Percentiles rank a stretch among this genome's conserved stretches.
Conservation (phyloP, 1,140 invertebrate species). For the Parasteatoda tepidariorum region DNA sequence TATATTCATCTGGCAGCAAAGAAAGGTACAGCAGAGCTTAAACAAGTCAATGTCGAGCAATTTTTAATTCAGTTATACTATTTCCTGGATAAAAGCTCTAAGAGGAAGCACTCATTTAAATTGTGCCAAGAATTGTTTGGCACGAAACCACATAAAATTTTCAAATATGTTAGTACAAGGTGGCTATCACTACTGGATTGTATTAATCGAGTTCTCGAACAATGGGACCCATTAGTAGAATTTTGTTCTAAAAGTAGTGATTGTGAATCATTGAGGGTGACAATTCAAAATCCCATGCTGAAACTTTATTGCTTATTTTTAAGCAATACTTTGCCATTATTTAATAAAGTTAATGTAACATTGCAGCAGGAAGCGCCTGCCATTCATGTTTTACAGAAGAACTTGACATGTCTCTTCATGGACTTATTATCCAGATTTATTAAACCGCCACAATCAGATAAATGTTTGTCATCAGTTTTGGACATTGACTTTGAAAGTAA, state of each 20-base stretch:
- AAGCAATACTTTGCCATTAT: neutral
- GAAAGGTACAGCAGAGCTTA: neutral
- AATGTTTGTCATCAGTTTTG: too few species aligned
- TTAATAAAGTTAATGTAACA: neutral
- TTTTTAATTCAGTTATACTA: neutral
- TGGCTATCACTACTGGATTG: slow-evolving; percentile 67
- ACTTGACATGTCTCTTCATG: neutral
- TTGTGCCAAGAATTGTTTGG: slow-evolving; percentile 57
- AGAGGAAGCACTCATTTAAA: neutral
- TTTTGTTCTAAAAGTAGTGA: slow-evolving; percentile 62
- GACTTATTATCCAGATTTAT: neutral
- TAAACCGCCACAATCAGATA: too few species aligned
- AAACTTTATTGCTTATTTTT: neutral
- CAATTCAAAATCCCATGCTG: neutral
- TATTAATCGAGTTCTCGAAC: slow-evolving; percentile 67
- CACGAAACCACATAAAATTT: slow-evolving; percentile 65
- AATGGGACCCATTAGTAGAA: slow-evolving; percentile 65
- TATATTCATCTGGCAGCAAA: neutral
- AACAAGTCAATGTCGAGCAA: neutral
- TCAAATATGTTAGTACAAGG: slow-evolving; percentile 60
- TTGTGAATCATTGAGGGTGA: neutral
- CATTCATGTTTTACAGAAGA: neutral
- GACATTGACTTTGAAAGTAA: too few species aligned
- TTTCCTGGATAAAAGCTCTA: slow-evolving; percentile 18
- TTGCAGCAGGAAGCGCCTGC: neutral